phyloP scores from a whole-genome alignment of 2,113 vertebrate genomes.

The Apaloderma vittatum region DNA sequence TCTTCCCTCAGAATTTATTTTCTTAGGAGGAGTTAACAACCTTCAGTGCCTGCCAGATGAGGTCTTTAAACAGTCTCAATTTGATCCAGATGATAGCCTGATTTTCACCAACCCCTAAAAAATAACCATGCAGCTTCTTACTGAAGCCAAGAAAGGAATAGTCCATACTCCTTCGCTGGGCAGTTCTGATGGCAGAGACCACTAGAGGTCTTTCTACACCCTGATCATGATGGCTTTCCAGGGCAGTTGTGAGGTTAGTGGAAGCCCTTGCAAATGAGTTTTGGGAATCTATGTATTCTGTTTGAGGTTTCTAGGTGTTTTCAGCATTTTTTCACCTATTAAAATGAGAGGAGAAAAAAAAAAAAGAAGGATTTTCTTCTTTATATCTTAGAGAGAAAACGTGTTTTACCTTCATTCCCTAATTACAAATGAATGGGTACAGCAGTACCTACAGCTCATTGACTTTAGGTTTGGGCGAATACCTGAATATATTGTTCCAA shows the following conservation, averaged over 20 bases:
- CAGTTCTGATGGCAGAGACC: neutral
- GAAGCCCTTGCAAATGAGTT: neutral
- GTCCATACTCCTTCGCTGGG: neutral
- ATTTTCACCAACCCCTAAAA: neutral
- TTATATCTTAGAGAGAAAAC: neutral
- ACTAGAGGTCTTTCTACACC: neutral
- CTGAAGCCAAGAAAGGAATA: neutral
- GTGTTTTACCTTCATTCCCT: neutral
- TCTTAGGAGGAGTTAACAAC: neutral
- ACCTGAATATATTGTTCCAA: neutral
- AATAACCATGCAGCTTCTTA: neutral
- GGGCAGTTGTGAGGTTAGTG: neutral
- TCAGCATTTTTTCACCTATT: neutral
- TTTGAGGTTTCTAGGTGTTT: neutral
- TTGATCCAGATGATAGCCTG: neutral
- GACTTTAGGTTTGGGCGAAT: slow-evolving; percentile 9
- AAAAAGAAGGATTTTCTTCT: neutral
- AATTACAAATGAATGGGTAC: neutral
- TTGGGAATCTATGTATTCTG: neutral
- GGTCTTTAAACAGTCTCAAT: neutral
- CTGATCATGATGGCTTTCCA: neutral
- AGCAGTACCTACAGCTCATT: neutral
- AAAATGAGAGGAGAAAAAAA: neutral
- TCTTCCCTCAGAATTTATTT: neutral
- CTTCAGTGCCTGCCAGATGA: neutral